Conservation (phyloP, 2,888 invertebrate genomes). For the Erpobdella octoculata region DNA sequence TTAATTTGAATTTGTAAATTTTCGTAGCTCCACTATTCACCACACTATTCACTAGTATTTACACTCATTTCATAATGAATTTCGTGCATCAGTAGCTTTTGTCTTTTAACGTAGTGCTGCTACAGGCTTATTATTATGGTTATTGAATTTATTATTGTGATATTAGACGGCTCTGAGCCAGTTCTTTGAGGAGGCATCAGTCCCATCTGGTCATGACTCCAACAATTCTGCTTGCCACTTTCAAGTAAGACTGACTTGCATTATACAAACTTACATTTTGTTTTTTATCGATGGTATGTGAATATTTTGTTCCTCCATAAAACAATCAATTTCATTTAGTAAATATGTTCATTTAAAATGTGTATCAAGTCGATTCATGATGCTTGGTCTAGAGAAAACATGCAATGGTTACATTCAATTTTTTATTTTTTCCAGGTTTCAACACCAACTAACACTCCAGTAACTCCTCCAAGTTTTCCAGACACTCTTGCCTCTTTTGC, state of each 20-base stretch:
- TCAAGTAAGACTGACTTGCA: not conserved
- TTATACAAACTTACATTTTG: not conserved
- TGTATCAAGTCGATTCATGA: not conserved
- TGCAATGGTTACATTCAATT: not conserved
- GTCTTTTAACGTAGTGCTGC: too few species aligned
- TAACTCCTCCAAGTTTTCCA: constrained; percentile 86
- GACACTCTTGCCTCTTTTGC: constrained; percentile 81
- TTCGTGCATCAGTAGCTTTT: too few species aligned
- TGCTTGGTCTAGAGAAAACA: not conserved
- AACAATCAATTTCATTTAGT: not conserved
- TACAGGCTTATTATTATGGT: constrained; percentile 1
- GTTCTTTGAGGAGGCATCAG: constrained; percentile 73
- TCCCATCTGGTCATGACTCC: constrained; percentile 8
- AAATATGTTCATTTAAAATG: not conserved
- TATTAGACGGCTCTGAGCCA: constrained; percentile 81
- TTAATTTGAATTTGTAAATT: not conserved
- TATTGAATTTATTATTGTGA: constrained; percentile 46
- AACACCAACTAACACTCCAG: constrained; percentile 87
- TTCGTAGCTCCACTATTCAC: not conserved
- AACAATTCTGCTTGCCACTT: constrained; percentile 20
- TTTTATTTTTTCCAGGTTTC: constrained; percentile 61
- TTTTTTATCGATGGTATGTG: not conserved
- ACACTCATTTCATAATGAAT: too few species aligned
- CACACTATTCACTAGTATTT: too few species aligned
- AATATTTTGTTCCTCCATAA: not conserved